Evolutionary conservation across 1,140 invertebrate genomes (phyloP).

Genomic region (Dinoponera quadriceps): DNA sequence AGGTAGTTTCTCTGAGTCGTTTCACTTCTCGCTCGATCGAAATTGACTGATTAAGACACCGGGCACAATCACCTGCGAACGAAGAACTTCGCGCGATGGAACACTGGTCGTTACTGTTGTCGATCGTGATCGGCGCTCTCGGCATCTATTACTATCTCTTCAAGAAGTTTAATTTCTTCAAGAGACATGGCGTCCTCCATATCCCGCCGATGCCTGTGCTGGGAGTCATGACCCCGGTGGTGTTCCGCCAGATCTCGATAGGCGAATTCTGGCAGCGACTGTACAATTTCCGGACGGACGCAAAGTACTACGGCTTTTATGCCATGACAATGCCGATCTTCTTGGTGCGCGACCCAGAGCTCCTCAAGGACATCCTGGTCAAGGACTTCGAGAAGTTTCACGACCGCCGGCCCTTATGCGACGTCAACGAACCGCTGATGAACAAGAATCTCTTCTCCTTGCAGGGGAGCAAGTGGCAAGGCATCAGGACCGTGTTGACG

Average conservation of each 20-base stretch:
- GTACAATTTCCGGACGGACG: conserved; percentile 52
- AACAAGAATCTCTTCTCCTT: conserved; percentile 78
- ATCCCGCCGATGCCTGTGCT: conserved; percentile 64
- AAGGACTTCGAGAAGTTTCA: conserved; percentile 78
- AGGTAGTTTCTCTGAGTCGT: too few species aligned
- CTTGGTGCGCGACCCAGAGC: conserved; percentile 79
- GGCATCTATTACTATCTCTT: conserved; percentile 47
- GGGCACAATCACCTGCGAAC: too few species aligned
- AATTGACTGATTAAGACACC: too few species aligned
- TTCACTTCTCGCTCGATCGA: too few species aligned
- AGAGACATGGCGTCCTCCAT: conserved; percentile 62
- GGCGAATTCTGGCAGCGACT: background rate
- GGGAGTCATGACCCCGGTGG: conserved; percentile 20
- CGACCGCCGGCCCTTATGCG: conserved; percentile 78
- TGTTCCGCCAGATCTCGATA: conserved; percentile 5
- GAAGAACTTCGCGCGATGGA: conserved; percentile 6
- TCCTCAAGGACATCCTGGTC: conserved; percentile 74
- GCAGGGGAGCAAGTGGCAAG: conserved; percentile 76
- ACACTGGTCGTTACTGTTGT: conserved; percentile 18
- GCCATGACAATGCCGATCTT: conserved; percentile 70
- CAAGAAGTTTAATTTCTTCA: conserved; percentile 62
- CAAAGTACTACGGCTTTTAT: conserved; percentile 71
- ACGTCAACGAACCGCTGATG: conserved; percentile 75
- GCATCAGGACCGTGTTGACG: conserved; percentile 74
- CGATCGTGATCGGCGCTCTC: conserved; percentile 29